Conservation (phyloP, 2,888 invertebrate genomes). For the Perizoma affinitatum region DNA sequence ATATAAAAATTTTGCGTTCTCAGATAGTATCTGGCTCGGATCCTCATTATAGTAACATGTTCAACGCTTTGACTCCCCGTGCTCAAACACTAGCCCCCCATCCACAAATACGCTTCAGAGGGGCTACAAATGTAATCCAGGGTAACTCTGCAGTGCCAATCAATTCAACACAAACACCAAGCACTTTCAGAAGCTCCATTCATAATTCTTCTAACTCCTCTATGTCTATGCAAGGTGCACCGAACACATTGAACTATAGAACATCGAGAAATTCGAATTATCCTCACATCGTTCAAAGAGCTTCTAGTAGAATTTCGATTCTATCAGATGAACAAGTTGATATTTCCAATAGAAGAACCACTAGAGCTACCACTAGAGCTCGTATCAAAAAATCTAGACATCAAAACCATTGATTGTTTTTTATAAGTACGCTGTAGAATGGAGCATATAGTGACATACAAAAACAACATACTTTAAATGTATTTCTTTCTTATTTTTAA, state of each 20-base stretch:
- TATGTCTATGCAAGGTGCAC: not conserved
- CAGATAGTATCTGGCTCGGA: not conserved
- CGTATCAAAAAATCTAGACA: not conserved
- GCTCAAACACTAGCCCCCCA: not conserved
- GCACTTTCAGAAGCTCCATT: not conserved
- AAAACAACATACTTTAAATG: not conserved
- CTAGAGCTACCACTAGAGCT: conserved; percentile 4
- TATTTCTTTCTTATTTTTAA: too few species aligned
- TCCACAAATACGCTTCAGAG: not conserved
- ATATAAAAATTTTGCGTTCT: not conserved
- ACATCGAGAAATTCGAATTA: not conserved
- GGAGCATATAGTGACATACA: too few species aligned
- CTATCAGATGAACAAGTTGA: not conserved
- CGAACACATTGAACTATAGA: not conserved
- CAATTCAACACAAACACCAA: not conserved
- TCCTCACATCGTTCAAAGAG: too few species aligned
- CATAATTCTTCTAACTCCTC: not conserved
- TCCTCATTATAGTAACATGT: conserved; percentile 3
- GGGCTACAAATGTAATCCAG: not conserved
- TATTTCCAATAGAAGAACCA: not conserved
- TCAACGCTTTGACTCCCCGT: not conserved
- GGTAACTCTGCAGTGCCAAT: not conserved
- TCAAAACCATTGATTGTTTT: not conserved
- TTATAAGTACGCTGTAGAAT: not conserved
- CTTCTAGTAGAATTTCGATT: not conserved